Conservation (phyloP, 1,140 invertebrate genomes). For the Brachionus paranguensis region DNA sequence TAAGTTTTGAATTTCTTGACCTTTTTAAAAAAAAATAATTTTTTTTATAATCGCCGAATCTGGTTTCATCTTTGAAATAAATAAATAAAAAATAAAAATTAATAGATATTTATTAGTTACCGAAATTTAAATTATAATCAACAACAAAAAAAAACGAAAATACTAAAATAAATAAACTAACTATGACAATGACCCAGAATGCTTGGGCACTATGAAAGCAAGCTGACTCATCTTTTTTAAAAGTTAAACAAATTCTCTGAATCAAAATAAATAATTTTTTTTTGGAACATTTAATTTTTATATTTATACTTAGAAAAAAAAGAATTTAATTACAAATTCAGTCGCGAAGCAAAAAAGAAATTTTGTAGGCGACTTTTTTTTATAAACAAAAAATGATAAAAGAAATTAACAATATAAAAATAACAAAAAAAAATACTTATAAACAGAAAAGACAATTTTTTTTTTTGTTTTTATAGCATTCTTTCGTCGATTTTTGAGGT, state of each 20-base stretch:
- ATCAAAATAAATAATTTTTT: background rate
- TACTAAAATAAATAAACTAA: constrained; percentile 3
- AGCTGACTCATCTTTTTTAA: background rate
- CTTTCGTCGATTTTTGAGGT: background rate
- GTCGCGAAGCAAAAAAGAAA: background rate
- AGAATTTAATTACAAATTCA: background rate
- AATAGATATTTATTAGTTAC: background rate
- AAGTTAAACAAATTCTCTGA: background rate
- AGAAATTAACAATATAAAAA: background rate
- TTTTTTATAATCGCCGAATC: too few relatives aligned
- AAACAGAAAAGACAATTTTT: background rate
- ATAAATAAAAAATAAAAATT: background rate
- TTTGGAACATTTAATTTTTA: background rate
- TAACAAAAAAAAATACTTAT: background rate
- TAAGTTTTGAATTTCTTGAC: too few relatives aligned
- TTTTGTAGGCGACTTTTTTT: background rate
- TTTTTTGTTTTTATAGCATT: background rate
- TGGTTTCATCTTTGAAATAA: too few relatives aligned
- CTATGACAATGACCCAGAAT: background rate
- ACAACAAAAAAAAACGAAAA: background rate
- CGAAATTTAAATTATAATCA: background rate
- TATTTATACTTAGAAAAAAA: background rate
- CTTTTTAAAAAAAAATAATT: too few relatives aligned
- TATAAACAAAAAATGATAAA: background rate
- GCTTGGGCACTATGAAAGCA: background rate